Evolutionary conservation across 2,888 invertebrate genomes (phyloP), one percentile per base, ranked within the genome.

Genomic region (Sylvicola cinctus): DNA sequence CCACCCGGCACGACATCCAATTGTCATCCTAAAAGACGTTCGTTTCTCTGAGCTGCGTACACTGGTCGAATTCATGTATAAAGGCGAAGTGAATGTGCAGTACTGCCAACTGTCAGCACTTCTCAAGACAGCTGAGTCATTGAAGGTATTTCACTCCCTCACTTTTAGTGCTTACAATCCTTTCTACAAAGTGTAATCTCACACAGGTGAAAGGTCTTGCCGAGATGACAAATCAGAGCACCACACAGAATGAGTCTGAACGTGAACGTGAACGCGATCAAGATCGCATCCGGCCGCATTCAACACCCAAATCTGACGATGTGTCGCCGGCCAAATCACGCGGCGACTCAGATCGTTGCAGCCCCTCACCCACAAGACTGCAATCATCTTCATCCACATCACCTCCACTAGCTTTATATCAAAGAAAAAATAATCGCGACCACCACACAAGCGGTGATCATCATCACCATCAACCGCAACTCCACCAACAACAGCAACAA

Each of bases 11-110:
- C 74, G 78, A 48, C 87, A 88, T 60, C 87, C 87, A 51, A 88
- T 88, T 58, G 85, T 88, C 60, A 87, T 88, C 60, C 72, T 88
- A 51, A 87, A 87, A 65, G 87, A 88, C 83, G 87, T 87, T 55
- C 77, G 81, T 53, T 79, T 84, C 61, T 70, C 78, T 55, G 87
- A 87, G 64, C 68, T 88, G 54, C 72, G 84, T 59, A 87, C 87
- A 47, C 74, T 88, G 55, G 78, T 88, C 58, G 85, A 87, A 70
- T 88, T 87, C 74, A 88, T 88, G 87, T 88, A 88, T 71, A 81
- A 84, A 63, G 87, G 87, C 54, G 87, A 88, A 64, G 87, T 88
- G 50, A 85, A 85, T 76, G 84, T 88, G 54, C 83, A 85, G 65
- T 84, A 84, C 62, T 84, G 84, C 66, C 83, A 84, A 66, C 69